Conservation (phyloP, 2,797 vertebrate genomes). For the Myripristis jacobus region DNA sequence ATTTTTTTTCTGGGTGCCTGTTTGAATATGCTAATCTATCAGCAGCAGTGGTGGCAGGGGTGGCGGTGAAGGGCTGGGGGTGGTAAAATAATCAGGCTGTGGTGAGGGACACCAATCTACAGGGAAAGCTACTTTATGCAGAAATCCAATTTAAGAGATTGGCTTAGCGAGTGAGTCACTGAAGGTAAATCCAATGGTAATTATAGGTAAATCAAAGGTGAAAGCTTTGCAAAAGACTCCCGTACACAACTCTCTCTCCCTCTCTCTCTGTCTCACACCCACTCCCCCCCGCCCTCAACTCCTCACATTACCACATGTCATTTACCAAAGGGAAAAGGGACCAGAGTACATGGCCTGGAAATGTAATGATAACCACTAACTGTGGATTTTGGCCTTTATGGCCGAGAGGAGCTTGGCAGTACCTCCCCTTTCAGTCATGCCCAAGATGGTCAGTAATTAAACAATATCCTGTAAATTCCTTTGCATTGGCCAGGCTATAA, state of each 20-base stretch:
- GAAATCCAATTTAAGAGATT: slow-evolving; percentile 80
- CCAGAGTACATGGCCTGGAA: slow-evolving; percentile 46
- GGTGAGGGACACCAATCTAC: slow-evolving; percentile 74
- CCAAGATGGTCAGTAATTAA: slow-evolving; percentile 6
- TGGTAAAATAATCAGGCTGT: slow-evolving; percentile 68
- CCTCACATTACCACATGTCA: slow-evolving; percentile 66
- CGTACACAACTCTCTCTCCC: slow-evolving; percentile 36
- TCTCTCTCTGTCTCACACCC: background rate
- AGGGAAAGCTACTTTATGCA: slow-evolving; percentile 76
- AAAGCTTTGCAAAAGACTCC: slow-evolving; percentile 74
- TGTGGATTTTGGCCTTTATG: slow-evolving; percentile 30
- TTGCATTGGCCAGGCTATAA: too few relatives aligned
- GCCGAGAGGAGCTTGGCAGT: slow-evolving; percentile 39
- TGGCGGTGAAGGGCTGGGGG: slow-evolving; percentile 14
- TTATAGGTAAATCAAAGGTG: slow-evolving; percentile 82
- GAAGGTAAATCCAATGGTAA: slow-evolving; percentile 80
- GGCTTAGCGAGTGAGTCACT: slow-evolving; percentile 74
- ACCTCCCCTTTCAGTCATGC: slow-evolving; percentile 26
- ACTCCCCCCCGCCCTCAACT: slow-evolving; percentile 1
- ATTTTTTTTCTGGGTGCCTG: slow-evolving; percentile 26
- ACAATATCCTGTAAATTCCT: too few relatives aligned
- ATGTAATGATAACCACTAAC: slow-evolving; percentile 32
- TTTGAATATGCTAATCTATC: slow-evolving; percentile 64
- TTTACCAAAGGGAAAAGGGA: slow-evolving; percentile 47
- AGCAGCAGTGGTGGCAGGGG: slow-evolving; percentile 12